phyloP scores from a whole-genome alignment of 2,888 invertebrate genomes.

The Acanthococcus lagerstroemiae region DNA sequence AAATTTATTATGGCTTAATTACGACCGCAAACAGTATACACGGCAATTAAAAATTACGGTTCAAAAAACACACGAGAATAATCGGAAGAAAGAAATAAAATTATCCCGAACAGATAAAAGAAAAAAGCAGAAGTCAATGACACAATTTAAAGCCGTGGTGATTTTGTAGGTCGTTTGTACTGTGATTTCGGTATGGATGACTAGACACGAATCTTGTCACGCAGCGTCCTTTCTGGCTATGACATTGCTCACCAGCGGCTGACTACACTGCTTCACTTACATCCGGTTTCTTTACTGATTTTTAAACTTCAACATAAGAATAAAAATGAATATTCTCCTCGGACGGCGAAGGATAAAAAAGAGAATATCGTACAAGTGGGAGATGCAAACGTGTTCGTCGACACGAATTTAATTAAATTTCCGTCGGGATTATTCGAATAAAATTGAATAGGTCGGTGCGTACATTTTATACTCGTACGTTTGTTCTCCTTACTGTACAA shows the following conservation, averaged over 20 bases:
- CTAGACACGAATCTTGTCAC: conserved; percentile 31
- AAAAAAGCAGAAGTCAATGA: conserved; percentile 27
- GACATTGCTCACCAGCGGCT: conserved; percentile 14
- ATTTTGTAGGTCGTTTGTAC: conserved; percentile 29
- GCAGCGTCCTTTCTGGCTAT: conserved; percentile 26
- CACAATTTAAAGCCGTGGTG: conserved; percentile 27
- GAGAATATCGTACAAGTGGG: too few relatives aligned
- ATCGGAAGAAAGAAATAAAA: background rate
- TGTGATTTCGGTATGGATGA: conserved; percentile 26
- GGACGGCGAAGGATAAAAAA: too few relatives aligned
- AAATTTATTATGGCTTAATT: too few relatives aligned
- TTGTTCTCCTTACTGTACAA: too few relatives aligned
- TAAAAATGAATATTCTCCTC: too few relatives aligned
- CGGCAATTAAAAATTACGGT: background rate
- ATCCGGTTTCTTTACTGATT: conserved; percentile 23
- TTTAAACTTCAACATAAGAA: too few relatives aligned
- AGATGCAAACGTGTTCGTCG: too few relatives aligned
- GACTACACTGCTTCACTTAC: conserved; percentile 7
- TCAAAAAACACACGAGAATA: background rate
- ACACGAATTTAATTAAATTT: too few relatives aligned
- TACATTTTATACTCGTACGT: too few relatives aligned
- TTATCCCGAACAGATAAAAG: conserved; percentile 14
- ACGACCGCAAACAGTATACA: background rate
- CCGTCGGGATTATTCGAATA: too few relatives aligned
- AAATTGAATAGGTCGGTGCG: too few relatives aligned